A percentile compares a stretch with the other conserved stretches of the same genome.
phyloP scores from a whole-genome alignment of 2,113 vertebrate species.

The Pedionomus torquatus region DNA sequence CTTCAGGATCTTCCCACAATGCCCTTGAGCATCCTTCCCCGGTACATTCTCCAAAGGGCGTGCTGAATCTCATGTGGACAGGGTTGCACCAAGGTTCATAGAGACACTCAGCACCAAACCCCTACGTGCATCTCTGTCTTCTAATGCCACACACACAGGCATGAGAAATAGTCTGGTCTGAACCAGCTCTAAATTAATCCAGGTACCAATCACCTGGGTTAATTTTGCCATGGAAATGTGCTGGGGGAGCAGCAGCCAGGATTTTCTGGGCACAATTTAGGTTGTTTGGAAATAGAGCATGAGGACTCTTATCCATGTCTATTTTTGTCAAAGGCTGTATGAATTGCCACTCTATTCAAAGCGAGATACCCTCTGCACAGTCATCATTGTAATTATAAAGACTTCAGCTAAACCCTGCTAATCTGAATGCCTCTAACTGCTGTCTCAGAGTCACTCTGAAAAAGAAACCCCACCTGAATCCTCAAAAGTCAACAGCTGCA shows the following conservation, averaged over 20 bases:
- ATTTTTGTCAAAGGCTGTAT: constrained; percentile 19
- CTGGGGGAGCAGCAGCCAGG: constrained; percentile 5
- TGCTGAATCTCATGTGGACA: neutral
- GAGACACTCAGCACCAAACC: neutral
- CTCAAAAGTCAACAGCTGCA: neutral
- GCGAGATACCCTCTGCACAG: neutral
- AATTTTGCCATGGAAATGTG: neutral
- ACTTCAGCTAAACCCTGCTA: neutral
- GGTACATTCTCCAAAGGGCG: neutral
- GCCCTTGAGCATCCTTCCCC: neutral
- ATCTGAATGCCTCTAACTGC: neutral
- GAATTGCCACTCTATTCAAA: neutral
- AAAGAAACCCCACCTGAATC: neutral
- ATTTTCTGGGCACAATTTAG: neutral
- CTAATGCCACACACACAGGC: neutral
- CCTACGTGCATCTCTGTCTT: neutral
- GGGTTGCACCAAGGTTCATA: neutral
- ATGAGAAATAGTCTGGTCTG: neutral
- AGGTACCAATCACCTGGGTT: neutral
- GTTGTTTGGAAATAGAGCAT: constrained; percentile 10
- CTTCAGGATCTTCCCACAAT: neutral
- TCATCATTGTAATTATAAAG: neutral
- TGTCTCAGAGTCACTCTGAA: neutral
- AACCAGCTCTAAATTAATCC: neutral
- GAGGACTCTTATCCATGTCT: neutral